Conservation (phyloP, 2,888 invertebrate species). For the Tipula unca region DNA sequence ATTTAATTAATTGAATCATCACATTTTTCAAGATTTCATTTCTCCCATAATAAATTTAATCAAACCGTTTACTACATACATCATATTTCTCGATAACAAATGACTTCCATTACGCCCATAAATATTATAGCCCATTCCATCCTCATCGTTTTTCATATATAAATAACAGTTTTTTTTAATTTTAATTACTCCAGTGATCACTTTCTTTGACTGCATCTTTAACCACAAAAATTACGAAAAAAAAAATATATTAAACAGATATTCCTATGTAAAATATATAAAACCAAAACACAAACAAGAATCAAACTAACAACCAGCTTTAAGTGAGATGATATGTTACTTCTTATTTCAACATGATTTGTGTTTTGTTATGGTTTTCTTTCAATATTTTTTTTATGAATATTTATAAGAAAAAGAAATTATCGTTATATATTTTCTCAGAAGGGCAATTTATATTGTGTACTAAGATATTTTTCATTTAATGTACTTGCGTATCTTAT, state of each 20-base stretch:
- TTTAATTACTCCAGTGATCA: neutral
- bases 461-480: neutral
- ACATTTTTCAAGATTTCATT: no score
- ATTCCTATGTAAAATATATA: neutral
- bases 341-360: neutral
- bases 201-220: neutral
- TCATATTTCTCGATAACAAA: neutral
- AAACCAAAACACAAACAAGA: neutral
- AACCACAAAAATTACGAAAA: neutral
- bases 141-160: neutral
- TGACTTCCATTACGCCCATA: neutral
- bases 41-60: neutral
- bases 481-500: neutral
- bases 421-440: neutral
- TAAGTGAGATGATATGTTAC: constrained; percentile 8
- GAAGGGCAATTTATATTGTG: neutral
- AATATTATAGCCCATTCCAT: neutral
- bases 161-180: neutral
- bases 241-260: neutral
- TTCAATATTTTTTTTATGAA: neutral
- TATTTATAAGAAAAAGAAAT: neutral
- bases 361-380: neutral
- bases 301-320: neutral
- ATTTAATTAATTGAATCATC: no score
- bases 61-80: neutral